phyloP scores from a whole-genome alignment of 23 tunicate species.

The Ascidia mentula region DNA sequence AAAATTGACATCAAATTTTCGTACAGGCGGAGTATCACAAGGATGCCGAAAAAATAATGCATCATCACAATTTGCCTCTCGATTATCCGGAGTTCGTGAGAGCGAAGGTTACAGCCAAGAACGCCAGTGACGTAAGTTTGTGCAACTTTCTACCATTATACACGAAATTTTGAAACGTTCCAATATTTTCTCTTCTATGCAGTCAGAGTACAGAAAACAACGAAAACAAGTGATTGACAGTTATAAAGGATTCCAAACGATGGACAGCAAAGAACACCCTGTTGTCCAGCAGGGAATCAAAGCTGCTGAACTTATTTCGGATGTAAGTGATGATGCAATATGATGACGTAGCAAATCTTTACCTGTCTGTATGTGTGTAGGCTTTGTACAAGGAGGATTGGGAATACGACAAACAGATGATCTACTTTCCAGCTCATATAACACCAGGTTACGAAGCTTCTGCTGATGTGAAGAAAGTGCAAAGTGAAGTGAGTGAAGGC shows the following conservation, averaged over 20 bases:
- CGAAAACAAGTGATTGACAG: conserved; percentile 64
- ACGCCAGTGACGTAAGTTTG: conserved; percentile 90
- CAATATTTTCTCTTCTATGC: background rate
- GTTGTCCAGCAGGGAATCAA: conserved; percentile 91
- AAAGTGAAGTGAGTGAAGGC: conserved; percentile 78
- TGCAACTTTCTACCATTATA: background rate
- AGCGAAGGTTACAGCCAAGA: conserved; percentile 69
- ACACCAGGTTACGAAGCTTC: conserved; percentile 85
- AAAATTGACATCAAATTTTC: background rate
- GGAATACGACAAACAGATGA: conserved; percentile 54
- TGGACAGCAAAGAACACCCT: conserved; percentile 97
- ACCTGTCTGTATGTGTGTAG: conserved; percentile 11
- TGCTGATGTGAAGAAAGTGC: conserved; percentile 64
- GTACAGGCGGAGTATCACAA: conserved; percentile 61
- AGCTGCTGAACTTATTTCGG: conserved; percentile 81
- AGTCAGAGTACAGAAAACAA: conserved; percentile 69
- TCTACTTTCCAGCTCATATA: conserved; percentile 86
- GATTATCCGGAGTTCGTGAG: conserved; percentile 93
- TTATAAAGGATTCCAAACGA: conserved; percentile 88
- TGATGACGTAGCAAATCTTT: background rate
- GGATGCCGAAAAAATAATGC: conserved; percentile 90
- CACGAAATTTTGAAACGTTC: background rate
- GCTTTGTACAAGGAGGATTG: conserved; percentile 64
- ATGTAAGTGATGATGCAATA: conserved; percentile 41
- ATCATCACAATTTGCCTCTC: conserved; percentile 72